phyloP scores from a whole-genome alignment of 2,113 vertebrate species.

The Myotis yumanensis region DNA sequence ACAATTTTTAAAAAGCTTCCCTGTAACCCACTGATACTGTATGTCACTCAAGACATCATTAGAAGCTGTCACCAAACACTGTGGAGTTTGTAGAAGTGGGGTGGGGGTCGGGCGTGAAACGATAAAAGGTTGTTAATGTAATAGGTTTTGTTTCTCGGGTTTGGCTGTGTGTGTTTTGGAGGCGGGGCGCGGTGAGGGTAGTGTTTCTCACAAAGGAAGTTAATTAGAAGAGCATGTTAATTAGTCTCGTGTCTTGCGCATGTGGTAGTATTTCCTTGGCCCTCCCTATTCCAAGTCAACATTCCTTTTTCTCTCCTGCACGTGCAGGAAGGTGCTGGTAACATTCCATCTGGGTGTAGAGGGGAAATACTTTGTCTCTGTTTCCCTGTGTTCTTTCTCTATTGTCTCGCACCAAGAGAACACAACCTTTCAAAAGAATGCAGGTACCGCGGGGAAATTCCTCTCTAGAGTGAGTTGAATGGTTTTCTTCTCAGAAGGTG shows the following conservation, averaged over 20 bases:
- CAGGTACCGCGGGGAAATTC: background rate
- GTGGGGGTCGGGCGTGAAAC: background rate
- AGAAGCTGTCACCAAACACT: slow-evolving; percentile 15
- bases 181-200: background rate
- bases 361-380: background rate
- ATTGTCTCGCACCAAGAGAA: background rate
- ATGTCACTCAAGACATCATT: slow-evolving; percentile 59
- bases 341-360: background rate
- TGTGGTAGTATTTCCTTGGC: slow-evolving; percentile 40
- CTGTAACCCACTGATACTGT: background rate
- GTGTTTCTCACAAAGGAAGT: slow-evolving; percentile 55
- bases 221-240: slow-evolving; percentile 74
- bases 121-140: slow-evolving; percentile 54
- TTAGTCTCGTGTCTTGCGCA: slow-evolving; percentile 46
- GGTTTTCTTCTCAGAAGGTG: background rate
- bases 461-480: background rate
- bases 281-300: background rate
- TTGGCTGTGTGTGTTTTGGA: slow-evolving; percentile 48
- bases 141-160: slow-evolving; percentile 15
- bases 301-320: background rate
- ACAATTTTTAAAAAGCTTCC: slow-evolving; percentile 35
- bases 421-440: background rate
- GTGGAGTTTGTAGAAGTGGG: background rate
- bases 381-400: background rate
- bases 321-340: background rate